A percentile compares a stretch with the other conserved stretches of the same genome.
These are phyloP conservation scores for Epistrophella euchroma DNA, from an alignment of 2,888 invertebrate genomes.

Conservation along the genomic window DNA sequence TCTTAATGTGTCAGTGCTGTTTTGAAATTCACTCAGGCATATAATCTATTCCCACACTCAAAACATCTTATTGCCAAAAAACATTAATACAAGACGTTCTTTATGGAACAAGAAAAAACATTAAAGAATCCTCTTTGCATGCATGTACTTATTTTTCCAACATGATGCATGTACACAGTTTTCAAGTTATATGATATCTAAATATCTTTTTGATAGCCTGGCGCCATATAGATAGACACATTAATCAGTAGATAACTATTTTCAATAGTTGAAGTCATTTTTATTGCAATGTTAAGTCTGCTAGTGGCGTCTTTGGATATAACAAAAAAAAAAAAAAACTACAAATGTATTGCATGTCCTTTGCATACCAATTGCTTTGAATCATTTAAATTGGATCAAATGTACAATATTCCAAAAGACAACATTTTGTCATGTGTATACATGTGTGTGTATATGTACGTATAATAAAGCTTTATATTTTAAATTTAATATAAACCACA, in stretches of 20 bases:
- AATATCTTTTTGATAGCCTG: conserved; percentile 11
- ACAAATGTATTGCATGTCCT: conserved; percentile 5
- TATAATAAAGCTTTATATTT: too few relatives aligned
- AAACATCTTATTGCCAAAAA: conserved; percentile 16
- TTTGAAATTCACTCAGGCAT: background rate
- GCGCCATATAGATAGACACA: conserved; percentile 21
- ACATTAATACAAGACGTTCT: conserved; percentile 13
- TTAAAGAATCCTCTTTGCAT: conserved; percentile 23
- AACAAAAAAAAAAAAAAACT: background rate
- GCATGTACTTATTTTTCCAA: background rate
- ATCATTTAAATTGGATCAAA: background rate
- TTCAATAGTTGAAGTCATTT: conserved; percentile 22
- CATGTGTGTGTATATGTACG: too few relatives aligned
- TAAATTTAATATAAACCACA: too few relatives aligned
- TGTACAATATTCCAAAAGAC: background rate
- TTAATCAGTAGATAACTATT: conserved; percentile 25
- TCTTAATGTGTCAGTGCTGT: background rate
- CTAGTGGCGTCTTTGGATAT: background rate
- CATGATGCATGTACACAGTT: conserved; percentile 10
- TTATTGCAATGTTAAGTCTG: conserved; percentile 5
- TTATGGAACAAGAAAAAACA: background rate
- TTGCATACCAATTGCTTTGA: conserved; percentile 29
- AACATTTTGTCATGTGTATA: background rate
- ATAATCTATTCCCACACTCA: conserved; percentile 13
- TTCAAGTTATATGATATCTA: background rate